Evolutionary conservation across 2,113 vertebrate genomes (phyloP).

Genomic region (Pluvianellus socialis): DNA sequence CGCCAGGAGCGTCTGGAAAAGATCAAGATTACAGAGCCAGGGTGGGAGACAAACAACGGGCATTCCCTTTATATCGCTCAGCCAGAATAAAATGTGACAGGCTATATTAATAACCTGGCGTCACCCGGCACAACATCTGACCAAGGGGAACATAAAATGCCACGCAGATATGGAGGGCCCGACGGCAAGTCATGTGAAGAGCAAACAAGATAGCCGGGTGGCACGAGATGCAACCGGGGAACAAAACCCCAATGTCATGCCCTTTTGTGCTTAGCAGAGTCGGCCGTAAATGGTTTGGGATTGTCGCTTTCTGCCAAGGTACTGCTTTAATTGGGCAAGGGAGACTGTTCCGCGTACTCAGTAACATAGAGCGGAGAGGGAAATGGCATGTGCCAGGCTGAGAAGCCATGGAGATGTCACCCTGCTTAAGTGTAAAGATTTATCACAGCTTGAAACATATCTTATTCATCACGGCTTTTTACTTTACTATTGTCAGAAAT

Average conservation of each 20-base stretch:
- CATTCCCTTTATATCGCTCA: background rate
- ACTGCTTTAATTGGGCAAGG: background rate
- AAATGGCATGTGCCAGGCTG: background rate
- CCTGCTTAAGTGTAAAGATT: background rate
- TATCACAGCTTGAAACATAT: background rate
- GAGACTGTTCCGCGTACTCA: rapidly evolving
- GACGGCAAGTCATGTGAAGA: background rate
- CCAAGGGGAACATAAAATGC: background rate
- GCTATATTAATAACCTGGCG: background rate
- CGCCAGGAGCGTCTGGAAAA: background rate
- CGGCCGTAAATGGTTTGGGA: rapidly evolving
- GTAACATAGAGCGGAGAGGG: rapidly evolving
- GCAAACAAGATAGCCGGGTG: background rate
- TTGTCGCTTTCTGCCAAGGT: background rate
- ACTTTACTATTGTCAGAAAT: background rate
- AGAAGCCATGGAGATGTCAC: background rate
- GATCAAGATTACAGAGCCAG: background rate
- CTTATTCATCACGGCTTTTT: rapidly evolving
- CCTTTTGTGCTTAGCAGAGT: background rate
- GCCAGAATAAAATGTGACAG: background rate
- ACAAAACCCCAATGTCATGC: background rate
- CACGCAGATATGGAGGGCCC: background rate
- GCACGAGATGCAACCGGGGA: background rate
- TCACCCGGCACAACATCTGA: background rate
- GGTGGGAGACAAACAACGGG: background rate